Percentiles rank a stretch among this genome's conserved stretches.
phyloP scores from a whole-genome alignment of 2,113 vertebrate genomes.

The Oriolus oriolus region DNA sequence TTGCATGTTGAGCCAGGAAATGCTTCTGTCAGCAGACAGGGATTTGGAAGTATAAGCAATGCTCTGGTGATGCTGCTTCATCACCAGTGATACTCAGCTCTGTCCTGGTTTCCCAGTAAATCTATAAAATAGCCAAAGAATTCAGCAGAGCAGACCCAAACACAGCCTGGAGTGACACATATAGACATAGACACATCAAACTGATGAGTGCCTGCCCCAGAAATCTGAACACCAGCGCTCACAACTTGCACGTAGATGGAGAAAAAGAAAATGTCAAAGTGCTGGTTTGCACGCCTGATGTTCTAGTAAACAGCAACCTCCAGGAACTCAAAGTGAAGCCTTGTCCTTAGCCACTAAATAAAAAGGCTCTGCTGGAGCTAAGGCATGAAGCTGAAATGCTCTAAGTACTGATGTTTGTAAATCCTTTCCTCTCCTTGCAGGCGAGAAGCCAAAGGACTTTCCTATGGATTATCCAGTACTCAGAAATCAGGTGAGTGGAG shows the following conservation, averaged over 20 bases:
- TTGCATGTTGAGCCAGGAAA: background rate
- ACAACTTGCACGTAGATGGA: background rate
- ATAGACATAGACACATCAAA: background rate
- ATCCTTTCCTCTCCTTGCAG: conserved; percentile 61
- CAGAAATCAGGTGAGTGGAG: conserved; percentile 78
- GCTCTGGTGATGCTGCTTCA: background rate
- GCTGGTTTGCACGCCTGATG: background rate
- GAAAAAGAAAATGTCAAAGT: background rate
- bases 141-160: background rate
- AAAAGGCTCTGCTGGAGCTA: background rate
- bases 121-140: background rate
- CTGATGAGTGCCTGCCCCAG: background rate
- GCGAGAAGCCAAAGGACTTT: conserved; percentile 77
- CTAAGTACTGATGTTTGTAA: background rate
- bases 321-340: background rate
- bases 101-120: background rate
- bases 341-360: background rate
- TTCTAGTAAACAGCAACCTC: background rate
- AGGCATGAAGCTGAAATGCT: background rate
- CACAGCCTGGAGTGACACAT: background rate
- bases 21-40: background rate
- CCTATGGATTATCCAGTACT: conserved; percentile 70
- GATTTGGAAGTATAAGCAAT: background rate
- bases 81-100: background rate
- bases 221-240: background rate